Percentiles rank a stretch among this genome's conserved stretches.
Evolutionary conservation across 2,797 vertebrate genomes (phyloP).

Genomic region (Crax fasciolata): DNA sequence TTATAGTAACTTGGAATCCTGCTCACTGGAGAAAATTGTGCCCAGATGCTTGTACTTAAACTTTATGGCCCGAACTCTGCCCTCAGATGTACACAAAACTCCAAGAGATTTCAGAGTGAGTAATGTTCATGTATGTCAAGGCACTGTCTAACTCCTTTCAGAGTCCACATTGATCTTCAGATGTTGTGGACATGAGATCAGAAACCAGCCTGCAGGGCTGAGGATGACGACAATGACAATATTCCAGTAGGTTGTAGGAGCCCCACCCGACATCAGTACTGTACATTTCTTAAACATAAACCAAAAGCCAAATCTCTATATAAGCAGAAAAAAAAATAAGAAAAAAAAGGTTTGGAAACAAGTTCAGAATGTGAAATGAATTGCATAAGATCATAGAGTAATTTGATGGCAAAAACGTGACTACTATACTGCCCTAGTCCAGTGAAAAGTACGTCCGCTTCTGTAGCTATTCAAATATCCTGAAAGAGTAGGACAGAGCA

Average conservation of each 20-base stretch:
- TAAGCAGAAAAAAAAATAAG: neutral
- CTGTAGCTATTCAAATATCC: neutral
- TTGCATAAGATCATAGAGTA: neutral
- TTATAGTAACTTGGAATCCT: slow-evolving; percentile 76
- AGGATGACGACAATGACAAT: neutral
- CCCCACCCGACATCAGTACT: neutral
- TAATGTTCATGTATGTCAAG: neutral
- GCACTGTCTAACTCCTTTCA: neutral
- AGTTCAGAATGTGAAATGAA: neutral
- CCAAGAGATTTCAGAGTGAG: slow-evolving; percentile 42
- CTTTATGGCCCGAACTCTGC: slow-evolving; percentile 64
- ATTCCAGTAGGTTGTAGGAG: neutral
- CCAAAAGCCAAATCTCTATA: neutral
- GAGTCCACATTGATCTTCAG: neutral
- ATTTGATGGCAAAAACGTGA: neutral
- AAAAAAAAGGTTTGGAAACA: neutral
- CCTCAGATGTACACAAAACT: slow-evolving; percentile 54
- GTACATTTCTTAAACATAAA: neutral
- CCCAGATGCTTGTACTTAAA: slow-evolving; percentile 77
- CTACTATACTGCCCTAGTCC: neutral
- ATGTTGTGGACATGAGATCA: neutral
- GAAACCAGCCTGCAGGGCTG: neutral
- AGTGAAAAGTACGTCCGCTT: neutral
- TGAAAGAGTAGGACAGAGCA: neutral
- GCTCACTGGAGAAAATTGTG: slow-evolving; percentile 74